Percentiles rank a stretch among this genome's conserved stretches.
These are phyloP conservation scores for Manis pentadactyla DNA, from an alignment of 2,797 vertebrate genomes.

Conservation along the genomic window DNA sequence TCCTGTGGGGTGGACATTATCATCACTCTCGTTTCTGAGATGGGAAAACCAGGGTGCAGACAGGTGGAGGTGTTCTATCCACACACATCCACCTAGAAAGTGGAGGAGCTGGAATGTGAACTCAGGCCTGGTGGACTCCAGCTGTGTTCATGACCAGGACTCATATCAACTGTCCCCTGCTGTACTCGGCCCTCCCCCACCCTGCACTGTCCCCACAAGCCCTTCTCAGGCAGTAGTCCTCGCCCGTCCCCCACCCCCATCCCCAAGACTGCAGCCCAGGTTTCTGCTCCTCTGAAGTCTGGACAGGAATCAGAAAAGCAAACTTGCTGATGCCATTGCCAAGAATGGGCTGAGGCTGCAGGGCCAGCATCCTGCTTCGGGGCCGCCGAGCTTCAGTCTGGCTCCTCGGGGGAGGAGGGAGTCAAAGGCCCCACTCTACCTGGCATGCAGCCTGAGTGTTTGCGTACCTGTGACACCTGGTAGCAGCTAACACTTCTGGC, in stretches of 20 bases:
- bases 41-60: not conserved
- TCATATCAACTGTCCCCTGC: not conserved
- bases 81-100: not conserved
- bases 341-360: constrained; percentile 51
- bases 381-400: not conserved
- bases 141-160: not conserved
- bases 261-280: not conserved
- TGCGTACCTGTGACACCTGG: not conserved
- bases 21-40: not conserved
- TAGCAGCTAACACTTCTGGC: not conserved
- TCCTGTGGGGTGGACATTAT: not conserved
- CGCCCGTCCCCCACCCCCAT: rapidly evolving
- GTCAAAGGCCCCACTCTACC: not conserved
- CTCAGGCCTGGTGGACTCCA: not conserved
- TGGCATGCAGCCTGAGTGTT: not conserved
- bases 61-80: not conserved
- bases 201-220: not conserved
- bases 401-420: not conserved
- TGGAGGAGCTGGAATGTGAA: not conserved
- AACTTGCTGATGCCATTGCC: constrained; percentile 64
- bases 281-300: constrained; percentile 46
- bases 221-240: not conserved
- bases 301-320: constrained; percentile 48
- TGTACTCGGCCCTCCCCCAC: too few relatives aligned
- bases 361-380: not conserved